Evolutionary conservation across 2,797 vertebrate genomes (phyloP), one percentile per base, ranked within the genome.

Genomic region (Arctocebus calabarensis): DNA sequence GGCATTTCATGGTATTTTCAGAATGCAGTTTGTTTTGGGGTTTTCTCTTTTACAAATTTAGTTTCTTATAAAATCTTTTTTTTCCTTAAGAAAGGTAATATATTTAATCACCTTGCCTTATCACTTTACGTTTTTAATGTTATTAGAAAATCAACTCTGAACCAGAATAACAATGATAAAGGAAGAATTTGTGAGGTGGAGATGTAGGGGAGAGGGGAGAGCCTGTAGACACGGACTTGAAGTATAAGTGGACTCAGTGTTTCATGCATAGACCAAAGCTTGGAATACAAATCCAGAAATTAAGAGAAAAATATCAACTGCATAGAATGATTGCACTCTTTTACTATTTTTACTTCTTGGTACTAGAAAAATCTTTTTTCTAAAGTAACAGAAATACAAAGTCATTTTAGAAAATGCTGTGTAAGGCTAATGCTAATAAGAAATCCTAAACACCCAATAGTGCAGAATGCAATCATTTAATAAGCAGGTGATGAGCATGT

Each of bases 1-100:
- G 97, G 97, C 97, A 78, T 98, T 98, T 97, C 96, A 97, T 92
- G 81, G 97, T 98, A 96, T 98, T 98, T 94, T 97, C 79, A 74
- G 97, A 96, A 96, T 90, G 25, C 32, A 37, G 11, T 3, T 83
- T 97, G 14, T 75, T 97, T 94, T 82, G 75, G 66, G 13, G 40
- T 75, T 94, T 84, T 55, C 37, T 74, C n/a, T 91, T 95, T 94
- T 78, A 88, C 32, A 90, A 88, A 95, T 77, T 85, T 83, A 73
- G n/a, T 78, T 88, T 95, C 66, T 82, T 88, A 43, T 43, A 75
- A 86, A 52, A 52, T 84, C 16, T 2, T 84, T 34, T 83, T 70
- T 81, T 2, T 66, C 22, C 59, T 68, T 71, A 48, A 91, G 32
- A 68, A 43, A 91, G 34, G 34, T 13, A 68, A 75, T 82, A 61